Conservation (phyloP, 2,797 vertebrate genomes). For the Sebastes kiyomatsui region DNA sequence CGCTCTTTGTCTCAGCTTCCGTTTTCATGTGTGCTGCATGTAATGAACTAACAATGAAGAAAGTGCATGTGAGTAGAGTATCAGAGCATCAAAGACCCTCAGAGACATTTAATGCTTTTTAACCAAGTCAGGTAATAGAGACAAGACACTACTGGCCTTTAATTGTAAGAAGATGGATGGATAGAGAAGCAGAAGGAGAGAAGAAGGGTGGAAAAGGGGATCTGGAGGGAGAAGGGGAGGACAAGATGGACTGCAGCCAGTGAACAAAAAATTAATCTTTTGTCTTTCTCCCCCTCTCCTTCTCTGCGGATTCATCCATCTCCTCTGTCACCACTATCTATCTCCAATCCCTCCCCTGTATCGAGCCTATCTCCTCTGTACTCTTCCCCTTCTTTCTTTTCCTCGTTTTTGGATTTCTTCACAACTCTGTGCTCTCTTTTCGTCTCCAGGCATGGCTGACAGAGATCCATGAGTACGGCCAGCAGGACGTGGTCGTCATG, state of each 20-base stretch:
- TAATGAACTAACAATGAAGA: background rate
- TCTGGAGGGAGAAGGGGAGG: background rate
- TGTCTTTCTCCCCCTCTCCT: conserved; percentile 15
- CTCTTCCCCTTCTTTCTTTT: background rate
- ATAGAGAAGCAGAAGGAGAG: conserved; percentile 7
- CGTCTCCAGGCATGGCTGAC: conserved; percentile 89
- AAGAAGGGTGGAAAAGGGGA: background rate
- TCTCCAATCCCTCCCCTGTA: background rate
- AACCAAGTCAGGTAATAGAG: conserved; percentile 19
- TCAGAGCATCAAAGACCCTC: background rate
- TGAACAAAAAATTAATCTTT: conserved; percentile 32
- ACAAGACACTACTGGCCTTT: conserved; percentile 17
- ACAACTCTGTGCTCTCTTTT: conserved; percentile 1
- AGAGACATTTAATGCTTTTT: conserved; percentile 15
- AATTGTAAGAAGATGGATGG: conserved; percentile 47
- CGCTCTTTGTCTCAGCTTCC: background rate
- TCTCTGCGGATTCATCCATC: conserved; percentile 33
- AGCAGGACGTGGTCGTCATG: conserved; percentile 95
- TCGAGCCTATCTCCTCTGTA: background rate
- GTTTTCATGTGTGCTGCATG: background rate
- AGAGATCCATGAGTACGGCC: conserved; percentile 93
- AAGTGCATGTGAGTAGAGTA: background rate
- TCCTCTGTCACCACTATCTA: conserved; percentile 7
- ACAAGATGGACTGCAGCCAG: conserved; percentile 20
- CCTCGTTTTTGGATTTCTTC: conserved; percentile 1